These are phyloP conservation scores for Plectropomus leopardus DNA, from an alignment of 2,113 vertebrate genomes.

Conservation along the genomic window DNA sequence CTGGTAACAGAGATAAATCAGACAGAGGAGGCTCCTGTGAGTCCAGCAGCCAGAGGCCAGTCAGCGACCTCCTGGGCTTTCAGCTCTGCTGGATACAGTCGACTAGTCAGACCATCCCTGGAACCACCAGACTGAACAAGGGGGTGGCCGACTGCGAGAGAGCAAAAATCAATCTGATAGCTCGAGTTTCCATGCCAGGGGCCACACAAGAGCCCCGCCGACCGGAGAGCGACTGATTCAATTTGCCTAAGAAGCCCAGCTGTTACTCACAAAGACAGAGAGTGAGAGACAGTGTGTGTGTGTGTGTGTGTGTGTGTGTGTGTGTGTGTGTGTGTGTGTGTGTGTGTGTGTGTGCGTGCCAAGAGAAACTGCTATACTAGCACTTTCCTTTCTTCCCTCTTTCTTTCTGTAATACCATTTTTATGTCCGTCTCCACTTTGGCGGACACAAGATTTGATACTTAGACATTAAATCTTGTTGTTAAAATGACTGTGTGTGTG, in stretches of 20 bases:
- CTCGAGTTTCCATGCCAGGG: slow-evolving; percentile 68
- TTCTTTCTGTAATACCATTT: slow-evolving; percentile 63
- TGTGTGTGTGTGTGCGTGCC: neutral
- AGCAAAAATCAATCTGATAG: slow-evolving; percentile 75
- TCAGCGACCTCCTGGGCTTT: slow-evolving; percentile 8
- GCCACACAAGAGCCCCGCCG: slow-evolving; percentile 56
- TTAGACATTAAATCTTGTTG: slow-evolving; percentile 54
- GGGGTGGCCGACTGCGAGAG: neutral
- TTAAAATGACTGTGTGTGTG: slow-evolving; percentile 29
- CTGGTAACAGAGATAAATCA: slow-evolving; percentile 1
- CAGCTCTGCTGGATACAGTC: slow-evolving; percentile 35
- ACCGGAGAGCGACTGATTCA: slow-evolving; percentile 64
- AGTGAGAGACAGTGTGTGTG: neutral
- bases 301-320: too few relatives aligned
- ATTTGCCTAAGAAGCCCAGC: slow-evolving; percentile 72
- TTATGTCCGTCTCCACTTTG: slow-evolving; percentile 51
- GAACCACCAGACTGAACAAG: slow-evolving; percentile 26
- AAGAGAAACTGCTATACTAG: slow-evolving; percentile 51
- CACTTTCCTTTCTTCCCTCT: slow-evolving; percentile 59
- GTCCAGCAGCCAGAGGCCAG: slow-evolving; percentile 17
- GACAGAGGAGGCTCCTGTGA: neutral
- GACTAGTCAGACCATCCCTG: slow-evolving; percentile 21
- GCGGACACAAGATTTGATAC: slow-evolving; percentile 31
- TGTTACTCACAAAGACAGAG: slow-evolving; percentile 48
- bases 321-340: slow-evolving; percentile 20